phyloP scores from a whole-genome alignment of 2,888 invertebrate genomes.

The Hirtodrosophila trivittata region DNA sequence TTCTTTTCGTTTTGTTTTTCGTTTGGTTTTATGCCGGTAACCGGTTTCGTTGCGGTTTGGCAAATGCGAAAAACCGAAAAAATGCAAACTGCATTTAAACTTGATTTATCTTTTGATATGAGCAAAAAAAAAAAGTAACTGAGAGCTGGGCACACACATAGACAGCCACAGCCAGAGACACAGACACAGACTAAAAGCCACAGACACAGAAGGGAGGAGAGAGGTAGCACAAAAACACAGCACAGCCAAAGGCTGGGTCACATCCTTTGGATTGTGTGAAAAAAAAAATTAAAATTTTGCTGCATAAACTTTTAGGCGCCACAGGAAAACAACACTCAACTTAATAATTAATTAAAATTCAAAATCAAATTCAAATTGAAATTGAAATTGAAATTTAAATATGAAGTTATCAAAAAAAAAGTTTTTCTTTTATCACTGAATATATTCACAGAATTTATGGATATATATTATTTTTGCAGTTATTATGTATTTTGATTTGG shows the following conservation, averaged over 20 bases:
- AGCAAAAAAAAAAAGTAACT: not conserved
- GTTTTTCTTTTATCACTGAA: slow-evolving; percentile 2
- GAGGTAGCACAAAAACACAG: not conserved
- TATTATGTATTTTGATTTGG: slow-evolving; percentile 44
- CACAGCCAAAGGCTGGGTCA: not conserved
- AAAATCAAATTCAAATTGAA: not conserved
- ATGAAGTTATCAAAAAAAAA: not conserved
- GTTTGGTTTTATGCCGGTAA: slow-evolving; percentile 65
- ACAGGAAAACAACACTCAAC: slow-evolving; percentile 5
- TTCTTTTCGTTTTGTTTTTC: slow-evolving; percentile 9
- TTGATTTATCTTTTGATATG: slow-evolving; percentile 41
- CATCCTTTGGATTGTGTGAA: not conserved
- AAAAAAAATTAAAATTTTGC: not conserved
- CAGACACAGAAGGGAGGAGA: too few species aligned
- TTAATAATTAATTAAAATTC: slow-evolving; percentile 7
- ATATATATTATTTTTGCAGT: slow-evolving; percentile 25
- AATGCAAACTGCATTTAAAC: slow-evolving; percentile 31
- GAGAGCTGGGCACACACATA: slow-evolving; percentile 10
- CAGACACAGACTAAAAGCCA: not conserved
- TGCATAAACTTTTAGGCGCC: slow-evolving; percentile 24
- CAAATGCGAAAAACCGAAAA: slow-evolving; percentile 44
- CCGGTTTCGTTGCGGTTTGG: slow-evolving; percentile 64
- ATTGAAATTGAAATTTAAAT: not conserved
- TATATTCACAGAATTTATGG: slow-evolving; percentile 16
- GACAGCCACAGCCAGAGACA: slow-evolving; percentile 1